These are phyloP conservation scores for Helostoma temminkii DNA, from an alignment of 2,797 vertebrate genomes.

Conservation along the genomic window DNA sequence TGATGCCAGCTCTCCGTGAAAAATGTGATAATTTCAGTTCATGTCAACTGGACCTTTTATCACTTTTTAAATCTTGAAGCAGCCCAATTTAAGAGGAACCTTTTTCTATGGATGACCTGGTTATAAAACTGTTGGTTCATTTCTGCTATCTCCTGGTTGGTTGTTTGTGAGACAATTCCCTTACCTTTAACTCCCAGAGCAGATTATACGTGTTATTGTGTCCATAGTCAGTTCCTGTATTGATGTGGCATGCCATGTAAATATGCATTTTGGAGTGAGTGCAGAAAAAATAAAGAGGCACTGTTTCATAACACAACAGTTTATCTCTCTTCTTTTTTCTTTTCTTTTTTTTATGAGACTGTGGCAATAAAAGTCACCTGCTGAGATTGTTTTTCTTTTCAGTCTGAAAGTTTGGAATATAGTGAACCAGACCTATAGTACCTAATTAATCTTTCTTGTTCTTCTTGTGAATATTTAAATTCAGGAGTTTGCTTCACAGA, in stretches of 20 bases:
- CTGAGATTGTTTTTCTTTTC: background rate
- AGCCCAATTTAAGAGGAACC: constrained; percentile 63
- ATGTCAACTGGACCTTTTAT: constrained; percentile 59
- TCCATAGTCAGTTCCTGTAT: constrained; percentile 87
- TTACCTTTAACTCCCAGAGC: constrained; percentile 67
- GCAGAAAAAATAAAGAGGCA: constrained; percentile 86
- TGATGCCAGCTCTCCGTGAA: constrained; percentile 29
- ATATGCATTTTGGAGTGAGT: constrained; percentile 89
- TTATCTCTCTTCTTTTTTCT: constrained; percentile 19
- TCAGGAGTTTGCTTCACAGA: too few relatives aligned
- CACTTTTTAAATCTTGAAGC: constrained; percentile 72
- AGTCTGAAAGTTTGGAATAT: too few relatives aligned
- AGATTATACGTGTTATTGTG: constrained; percentile 84
- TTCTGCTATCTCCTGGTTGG: constrained; percentile 65
- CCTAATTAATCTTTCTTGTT: too few relatives aligned
- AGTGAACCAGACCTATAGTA: too few relatives aligned
- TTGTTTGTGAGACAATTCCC: constrained; percentile 56
- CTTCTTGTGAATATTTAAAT: too few relatives aligned
- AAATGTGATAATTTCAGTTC: constrained; percentile 43
- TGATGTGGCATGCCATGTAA: constrained; percentile 91
- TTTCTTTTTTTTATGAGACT: background rate
- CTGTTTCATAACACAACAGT: constrained; percentile 84
- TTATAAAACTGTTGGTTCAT: constrained; percentile 69
- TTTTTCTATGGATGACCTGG: constrained; percentile 72
- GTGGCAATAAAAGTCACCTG: background rate